Conservation (phyloP, 2,113 vertebrate species). For the Condylura cristata region DNA sequence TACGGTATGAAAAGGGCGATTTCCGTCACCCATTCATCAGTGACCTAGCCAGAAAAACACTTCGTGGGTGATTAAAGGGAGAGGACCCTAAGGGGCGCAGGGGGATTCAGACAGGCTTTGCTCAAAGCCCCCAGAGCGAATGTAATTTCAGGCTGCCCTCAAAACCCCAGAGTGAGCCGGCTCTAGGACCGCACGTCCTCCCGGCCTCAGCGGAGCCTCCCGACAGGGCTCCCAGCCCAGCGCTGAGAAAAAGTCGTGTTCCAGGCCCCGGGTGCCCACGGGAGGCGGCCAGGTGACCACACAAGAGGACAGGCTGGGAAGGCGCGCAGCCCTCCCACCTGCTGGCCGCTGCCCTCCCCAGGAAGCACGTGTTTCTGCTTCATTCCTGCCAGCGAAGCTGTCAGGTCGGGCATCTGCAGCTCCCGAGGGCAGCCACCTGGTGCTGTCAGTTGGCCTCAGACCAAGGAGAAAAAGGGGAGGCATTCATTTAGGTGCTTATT, state of each 20-base stretch:
- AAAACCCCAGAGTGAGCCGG: constrained; percentile 76
- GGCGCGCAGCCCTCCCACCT: constrained; percentile 73
- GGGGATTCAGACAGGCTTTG: constrained; percentile 70
- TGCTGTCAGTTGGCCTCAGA: constrained; percentile 66
- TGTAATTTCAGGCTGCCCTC: constrained; percentile 80
- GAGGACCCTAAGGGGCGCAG: constrained; percentile 59
- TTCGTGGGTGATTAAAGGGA: constrained; percentile 76
- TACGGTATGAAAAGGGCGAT: constrained; percentile 17
- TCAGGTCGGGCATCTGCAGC: constrained; percentile 72
- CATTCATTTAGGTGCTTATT: constrained; percentile 74
- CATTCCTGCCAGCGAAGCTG: constrained; percentile 72
- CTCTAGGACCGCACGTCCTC: constrained; percentile 72
- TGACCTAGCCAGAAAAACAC: constrained; percentile 77
- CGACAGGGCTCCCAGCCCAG: constrained; percentile 63
- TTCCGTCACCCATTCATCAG: constrained; percentile 72
- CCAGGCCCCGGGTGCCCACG: constrained; percentile 19
- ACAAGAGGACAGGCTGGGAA: constrained; percentile 51
- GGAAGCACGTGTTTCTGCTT: constrained; percentile 76
- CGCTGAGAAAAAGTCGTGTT: constrained; percentile 66
- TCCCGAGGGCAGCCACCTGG: constrained; percentile 77
- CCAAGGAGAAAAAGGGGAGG: constrained; percentile 56
- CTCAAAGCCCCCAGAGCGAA: constrained; percentile 77
- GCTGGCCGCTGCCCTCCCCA: constrained; percentile 74
- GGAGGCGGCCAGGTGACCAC: constrained; percentile 70
- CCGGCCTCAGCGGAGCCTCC: constrained; percentile 62